Percentiles rank a stretch among this genome's conserved stretches.
phyloP scores from a whole-genome alignment of 2,888 invertebrate genomes.

The Dicyrtomina minuta region DNA sequence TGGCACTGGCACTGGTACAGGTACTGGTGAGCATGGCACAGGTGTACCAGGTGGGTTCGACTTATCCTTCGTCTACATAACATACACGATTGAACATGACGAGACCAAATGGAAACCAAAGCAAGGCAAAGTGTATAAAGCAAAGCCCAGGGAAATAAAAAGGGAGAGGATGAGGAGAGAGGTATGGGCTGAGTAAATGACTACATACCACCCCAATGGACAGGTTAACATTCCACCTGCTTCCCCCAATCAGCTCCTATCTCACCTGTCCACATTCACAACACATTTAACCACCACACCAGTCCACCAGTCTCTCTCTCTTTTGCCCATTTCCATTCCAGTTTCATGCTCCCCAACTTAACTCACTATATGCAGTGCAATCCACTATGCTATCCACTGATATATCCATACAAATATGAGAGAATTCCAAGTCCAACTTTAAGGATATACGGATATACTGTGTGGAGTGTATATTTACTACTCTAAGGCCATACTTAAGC shows the following conservation, averaged over 20 bases:
- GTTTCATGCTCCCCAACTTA: too few species aligned
- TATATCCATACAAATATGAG: too few species aligned
- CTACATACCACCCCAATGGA: conserved; percentile 41
- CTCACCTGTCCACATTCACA: neutral
- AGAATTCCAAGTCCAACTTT: too few species aligned
- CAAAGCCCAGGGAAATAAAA: neutral
- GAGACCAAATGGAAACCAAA: neutral
- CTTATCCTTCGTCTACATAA: too few species aligned
- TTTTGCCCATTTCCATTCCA: conserved; percentile 5
- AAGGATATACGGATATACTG: too few species aligned
- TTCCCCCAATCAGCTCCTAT: conserved; percentile 30
- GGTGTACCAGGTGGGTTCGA: conserved; percentile 28
- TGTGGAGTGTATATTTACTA: too few species aligned
- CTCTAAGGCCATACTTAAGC: too few species aligned
- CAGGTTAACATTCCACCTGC: conserved; percentile 52
- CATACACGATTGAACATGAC: too few species aligned
- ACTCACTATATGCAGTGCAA: too few species aligned
- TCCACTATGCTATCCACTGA: too few species aligned
- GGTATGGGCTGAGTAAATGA: conserved; percentile 39
- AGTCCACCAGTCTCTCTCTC: conserved; percentile 4
- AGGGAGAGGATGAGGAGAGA: too few species aligned
- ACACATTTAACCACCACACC: neutral
- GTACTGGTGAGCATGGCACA: conserved; percentile 14
- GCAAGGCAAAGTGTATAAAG: too few species aligned
- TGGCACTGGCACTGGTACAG: neutral